Conservation (phyloP, 2,888 invertebrate species). For the Cephus sareptanus region DNA sequence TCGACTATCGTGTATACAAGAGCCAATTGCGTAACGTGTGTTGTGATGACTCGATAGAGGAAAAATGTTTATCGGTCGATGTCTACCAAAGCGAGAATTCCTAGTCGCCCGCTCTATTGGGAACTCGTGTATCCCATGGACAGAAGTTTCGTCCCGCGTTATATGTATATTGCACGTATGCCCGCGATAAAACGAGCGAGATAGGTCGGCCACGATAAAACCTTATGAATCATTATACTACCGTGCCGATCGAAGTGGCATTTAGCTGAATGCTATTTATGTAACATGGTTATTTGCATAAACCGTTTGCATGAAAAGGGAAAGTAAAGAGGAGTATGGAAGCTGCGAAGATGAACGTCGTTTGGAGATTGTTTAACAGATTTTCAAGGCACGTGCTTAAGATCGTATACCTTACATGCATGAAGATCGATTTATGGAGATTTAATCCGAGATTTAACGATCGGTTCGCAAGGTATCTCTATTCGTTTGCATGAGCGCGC, state of each 20-base stretch:
- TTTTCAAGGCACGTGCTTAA: background rate
- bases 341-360: background rate
- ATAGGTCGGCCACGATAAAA: background rate
- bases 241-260: background rate
- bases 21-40: background rate
- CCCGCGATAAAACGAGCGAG: background rate
- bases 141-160: background rate
- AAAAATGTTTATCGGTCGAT: background rate
- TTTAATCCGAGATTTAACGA: background rate
- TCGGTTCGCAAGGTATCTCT: background rate
- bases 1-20: background rate
- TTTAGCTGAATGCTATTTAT: background rate
- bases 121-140: background rate
- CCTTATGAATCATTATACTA: conserved; percentile 5
- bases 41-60: background rate
- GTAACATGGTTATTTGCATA: conserved; percentile 3
- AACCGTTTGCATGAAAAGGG: conserved; percentile 1
- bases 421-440: background rate
- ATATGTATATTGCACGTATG: background rate
- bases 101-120: background rate
- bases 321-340: conserved; percentile 5
- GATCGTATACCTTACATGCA: background rate
- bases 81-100: background rate
- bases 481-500: background rate
- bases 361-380: background rate